These are phyloP conservation scores for Orthosia incerta DNA, from an alignment of 2,888 invertebrate genomes.

Conservation along the genomic window DNA sequence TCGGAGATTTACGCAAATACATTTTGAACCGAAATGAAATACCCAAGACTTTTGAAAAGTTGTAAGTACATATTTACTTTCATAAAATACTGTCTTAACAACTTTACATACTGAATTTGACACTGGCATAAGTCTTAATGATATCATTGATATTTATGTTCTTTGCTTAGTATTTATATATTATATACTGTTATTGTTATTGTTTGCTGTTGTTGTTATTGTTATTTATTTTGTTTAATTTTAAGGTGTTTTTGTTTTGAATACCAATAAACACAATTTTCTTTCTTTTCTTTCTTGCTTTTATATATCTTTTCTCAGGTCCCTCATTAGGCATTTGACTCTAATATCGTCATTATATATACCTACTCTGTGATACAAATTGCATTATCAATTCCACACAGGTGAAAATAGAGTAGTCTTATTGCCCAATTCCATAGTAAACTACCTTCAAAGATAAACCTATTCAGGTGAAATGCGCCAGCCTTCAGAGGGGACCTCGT, in stretches of 20 bases:
- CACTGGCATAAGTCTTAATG: not conserved
- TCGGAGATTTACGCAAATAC: constrained; percentile 16
- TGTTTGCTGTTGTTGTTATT: too few relatives aligned
- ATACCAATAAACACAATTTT: too few relatives aligned
- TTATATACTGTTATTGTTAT: too few relatives aligned
- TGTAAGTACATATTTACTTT: constrained; percentile 3
- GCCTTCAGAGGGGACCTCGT: constrained; percentile 35
- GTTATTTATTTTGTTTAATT: too few relatives aligned
- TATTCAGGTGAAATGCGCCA: constrained; percentile 36
- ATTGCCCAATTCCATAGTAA: not conserved
- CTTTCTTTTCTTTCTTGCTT: too few relatives aligned
- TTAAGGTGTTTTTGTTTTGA: too few relatives aligned
- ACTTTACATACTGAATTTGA: constrained; percentile 5
- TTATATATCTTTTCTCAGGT: too few relatives aligned
- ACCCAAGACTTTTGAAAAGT: constrained; percentile 9
- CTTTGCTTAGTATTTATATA: not conserved
- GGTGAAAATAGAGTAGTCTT: not conserved
- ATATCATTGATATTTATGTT: not conserved
- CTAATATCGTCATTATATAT: too few relatives aligned
- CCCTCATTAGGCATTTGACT: too few relatives aligned
- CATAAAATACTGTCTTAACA: not conserved
- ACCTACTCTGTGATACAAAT: too few relatives aligned
- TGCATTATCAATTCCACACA: not conserved
- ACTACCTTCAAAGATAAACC: constrained; percentile 37
- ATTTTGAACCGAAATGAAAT: not conserved